These are phyloP conservation scores for Leucoraja ocellata DNA, from an alignment of 2,797 vertebrate genomes.

Conservation along the genomic window DNA sequence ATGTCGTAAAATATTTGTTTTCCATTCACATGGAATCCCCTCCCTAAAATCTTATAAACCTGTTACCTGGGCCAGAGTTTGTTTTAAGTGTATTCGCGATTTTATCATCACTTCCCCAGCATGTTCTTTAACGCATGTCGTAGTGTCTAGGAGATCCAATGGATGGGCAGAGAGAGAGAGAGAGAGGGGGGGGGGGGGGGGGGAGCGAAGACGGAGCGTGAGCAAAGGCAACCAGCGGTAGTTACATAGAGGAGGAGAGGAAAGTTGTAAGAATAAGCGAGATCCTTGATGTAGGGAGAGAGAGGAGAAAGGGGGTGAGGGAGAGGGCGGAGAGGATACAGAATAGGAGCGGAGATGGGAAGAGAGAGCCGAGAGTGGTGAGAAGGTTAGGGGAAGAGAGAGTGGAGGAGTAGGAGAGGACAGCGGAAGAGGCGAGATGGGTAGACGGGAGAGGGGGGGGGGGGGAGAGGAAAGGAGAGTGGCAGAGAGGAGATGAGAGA, in stretches of 20 bases:
- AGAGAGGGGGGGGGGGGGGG: too few species aligned
- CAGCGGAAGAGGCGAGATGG: too few species aligned
- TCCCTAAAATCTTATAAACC: not conserved
- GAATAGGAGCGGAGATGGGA: not conserved
- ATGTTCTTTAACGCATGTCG: not conserved
- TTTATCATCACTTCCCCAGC: not conserved
- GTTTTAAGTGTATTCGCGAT: not conserved
- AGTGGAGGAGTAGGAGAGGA: too few species aligned
- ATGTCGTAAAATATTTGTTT: not conserved
- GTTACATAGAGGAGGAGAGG: not conserved
- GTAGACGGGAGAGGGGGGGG: not conserved
- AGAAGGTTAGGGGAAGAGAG: too few species aligned
- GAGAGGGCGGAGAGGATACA: too few species aligned
- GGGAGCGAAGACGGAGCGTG: not conserved
- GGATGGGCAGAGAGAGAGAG: not conserved
- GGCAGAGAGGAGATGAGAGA: too few species aligned
- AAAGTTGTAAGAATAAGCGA: not conserved
- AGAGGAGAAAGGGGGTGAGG: too few species aligned
- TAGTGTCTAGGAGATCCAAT: too few species aligned
- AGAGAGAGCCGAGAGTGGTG: not conserved
- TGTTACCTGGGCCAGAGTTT: not conserved
- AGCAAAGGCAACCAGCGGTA: slow-evolving; percentile 48
- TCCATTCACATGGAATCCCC: not conserved
- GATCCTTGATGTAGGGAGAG: not conserved
- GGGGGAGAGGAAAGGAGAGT: too few species aligned